These are phyloP conservation scores for Phenganax stokvisi DNA, from an alignment of 92 coral and sea anemone genomes.

Conservation along the genomic window DNA sequence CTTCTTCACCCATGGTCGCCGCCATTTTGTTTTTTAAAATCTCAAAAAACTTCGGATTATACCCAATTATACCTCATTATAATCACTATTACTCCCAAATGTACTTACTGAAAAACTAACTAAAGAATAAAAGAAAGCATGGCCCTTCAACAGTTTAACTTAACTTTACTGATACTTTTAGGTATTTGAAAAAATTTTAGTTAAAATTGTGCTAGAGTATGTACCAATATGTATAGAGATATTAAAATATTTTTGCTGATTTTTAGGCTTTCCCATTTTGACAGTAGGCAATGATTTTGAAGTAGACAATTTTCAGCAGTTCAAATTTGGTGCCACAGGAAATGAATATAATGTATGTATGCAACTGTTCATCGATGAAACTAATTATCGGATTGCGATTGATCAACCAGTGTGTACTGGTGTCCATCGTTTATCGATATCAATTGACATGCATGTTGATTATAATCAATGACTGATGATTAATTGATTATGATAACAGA, in stretches of 20 bases:
- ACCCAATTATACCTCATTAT: no score
- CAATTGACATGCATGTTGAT: neutral
- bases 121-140: neutral
- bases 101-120: neutral
- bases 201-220: neutral
- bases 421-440: neutral
- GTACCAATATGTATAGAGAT: neutral
- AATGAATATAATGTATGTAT: slow-evolving; percentile 14
- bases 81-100: neutral
- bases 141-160: neutral
- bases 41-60: no score
- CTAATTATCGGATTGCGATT: no score
- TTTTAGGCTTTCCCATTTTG: slow-evolving; percentile 41
- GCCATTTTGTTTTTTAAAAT: slow-evolving; percentile 19
- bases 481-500: neutral
- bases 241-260: slow-evolving; percentile 6
- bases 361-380: neutral
- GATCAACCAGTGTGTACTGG: no score
- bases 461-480: neutral
- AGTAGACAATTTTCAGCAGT: slow-evolving; percentile 59
- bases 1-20: slow-evolving; percentile 77
- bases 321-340: slow-evolving; percentile 93
- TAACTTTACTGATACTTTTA: slow-evolving; percentile 9
- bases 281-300: slow-evolving; percentile 54
- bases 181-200: slow-evolving; percentile 3